phyloP scores from a whole-genome alignment of 1,140 invertebrate species.

The Macrobrachium nipponense region DNA sequence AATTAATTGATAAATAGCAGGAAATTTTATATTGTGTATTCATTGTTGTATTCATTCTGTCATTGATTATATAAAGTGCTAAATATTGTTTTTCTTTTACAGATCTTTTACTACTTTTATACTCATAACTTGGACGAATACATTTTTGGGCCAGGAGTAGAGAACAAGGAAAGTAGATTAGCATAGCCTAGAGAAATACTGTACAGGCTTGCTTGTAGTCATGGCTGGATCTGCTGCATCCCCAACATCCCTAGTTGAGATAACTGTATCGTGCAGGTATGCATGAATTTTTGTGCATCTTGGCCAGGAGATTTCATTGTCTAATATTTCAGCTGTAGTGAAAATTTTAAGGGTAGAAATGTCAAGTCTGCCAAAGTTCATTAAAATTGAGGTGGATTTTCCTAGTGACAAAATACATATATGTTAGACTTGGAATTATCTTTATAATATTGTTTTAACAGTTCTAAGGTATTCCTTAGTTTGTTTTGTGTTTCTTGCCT shows the following conservation, averaged over 20 bases:
- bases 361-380: not conserved
- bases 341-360: not conserved
- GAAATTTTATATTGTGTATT: too few relatives aligned
- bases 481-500: too few relatives aligned
- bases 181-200: not conserved
- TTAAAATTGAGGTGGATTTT: too few relatives aligned
- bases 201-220: not conserved
- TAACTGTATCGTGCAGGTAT: constrained; percentile 60
- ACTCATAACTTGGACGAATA: not conserved
- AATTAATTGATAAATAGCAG: too few relatives aligned
- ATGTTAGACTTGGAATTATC: too few relatives aligned
- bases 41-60: too few relatives aligned
- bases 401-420: too few relatives aligned
- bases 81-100: too few relatives aligned
- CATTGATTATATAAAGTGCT: too few relatives aligned
- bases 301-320: not conserved
- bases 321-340: not conserved
- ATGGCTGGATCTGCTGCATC: constrained; percentile 38
- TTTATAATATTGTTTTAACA: too few relatives aligned
- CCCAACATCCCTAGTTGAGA: constrained; percentile 46
- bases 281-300: not conserved
- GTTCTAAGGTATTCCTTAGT: too few relatives aligned
- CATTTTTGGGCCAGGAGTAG: not conserved
- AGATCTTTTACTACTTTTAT: constrained; percentile 6
- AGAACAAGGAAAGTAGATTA: not conserved